Evolutionary conservation across 2,888 invertebrate species (phyloP).

Genomic region (Drosophila ezoana): DNA sequence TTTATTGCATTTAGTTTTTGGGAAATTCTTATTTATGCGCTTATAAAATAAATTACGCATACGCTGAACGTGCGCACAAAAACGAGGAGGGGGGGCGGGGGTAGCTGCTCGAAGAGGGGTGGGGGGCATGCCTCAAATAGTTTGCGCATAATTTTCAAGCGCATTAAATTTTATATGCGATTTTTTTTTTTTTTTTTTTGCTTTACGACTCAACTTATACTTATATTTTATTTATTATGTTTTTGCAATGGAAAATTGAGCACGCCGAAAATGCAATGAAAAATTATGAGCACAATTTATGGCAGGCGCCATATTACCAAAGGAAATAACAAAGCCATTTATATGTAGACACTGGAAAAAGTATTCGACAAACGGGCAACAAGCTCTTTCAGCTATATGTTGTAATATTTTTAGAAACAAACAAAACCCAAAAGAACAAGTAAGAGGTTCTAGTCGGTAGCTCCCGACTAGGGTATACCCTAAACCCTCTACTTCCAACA

Average conservation of each 20-base stretch:
- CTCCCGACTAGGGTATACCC: no score
- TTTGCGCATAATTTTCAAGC: conserved; percentile 77
- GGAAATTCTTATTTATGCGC: conserved; percentile 77
- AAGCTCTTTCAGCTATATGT: background rate
- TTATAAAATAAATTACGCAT: conserved; percentile 79
- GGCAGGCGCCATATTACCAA: conserved; percentile 61
- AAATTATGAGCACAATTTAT: conserved; percentile 74
- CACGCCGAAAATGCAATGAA: conserved; percentile 62
- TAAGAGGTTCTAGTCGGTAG: no score
- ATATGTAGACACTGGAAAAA: conserved; percentile 32
- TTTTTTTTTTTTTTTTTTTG: conserved; percentile 68
- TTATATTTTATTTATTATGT: conserved; percentile 76
- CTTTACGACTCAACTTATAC: conserved; percentile 74
- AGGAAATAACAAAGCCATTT: conserved; percentile 68
- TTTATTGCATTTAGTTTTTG: conserved; percentile 73
- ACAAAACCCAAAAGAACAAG: no score
- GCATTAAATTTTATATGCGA: conserved; percentile 77
- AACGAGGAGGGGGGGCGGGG: background rate
- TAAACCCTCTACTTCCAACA: no score
- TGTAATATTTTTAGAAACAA: conserved; percentile 3
- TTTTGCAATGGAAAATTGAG: conserved; percentile 57
- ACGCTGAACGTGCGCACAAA: conserved; percentile 48
- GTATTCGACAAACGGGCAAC: no score
- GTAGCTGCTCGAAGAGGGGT: background rate
- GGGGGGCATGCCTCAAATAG: conserved; percentile 62